Conservation (phyloP, 2,797 vertebrate genomes). For the Salmo trutta region DNA sequence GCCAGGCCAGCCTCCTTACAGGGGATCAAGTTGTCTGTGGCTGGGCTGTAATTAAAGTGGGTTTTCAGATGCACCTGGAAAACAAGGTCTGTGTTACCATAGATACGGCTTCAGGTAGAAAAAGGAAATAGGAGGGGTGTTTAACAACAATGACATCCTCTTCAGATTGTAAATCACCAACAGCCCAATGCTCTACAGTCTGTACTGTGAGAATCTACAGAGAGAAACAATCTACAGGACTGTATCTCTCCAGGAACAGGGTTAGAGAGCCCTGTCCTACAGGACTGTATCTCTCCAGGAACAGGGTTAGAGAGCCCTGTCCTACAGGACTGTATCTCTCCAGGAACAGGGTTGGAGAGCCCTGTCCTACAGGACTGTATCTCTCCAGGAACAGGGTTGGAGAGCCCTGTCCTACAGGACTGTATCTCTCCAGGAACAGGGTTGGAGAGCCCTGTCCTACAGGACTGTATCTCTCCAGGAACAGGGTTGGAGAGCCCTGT, state of each 20-base stretch:
- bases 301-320: no score
- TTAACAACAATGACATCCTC: background rate
- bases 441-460: no score
- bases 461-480: no score
- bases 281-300: no score
- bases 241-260: no score
- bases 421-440: no score
- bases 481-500: conserved; percentile 6
- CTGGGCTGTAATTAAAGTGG: conserved; percentile 96
- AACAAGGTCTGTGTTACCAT: background rate
- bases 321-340: no score
- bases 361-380: conserved; percentile 12
- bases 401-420: no score
- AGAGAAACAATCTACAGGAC: conserved; percentile 16
- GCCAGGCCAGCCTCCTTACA: conserved; percentile 96
- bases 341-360: no score
- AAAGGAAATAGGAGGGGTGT: background rate
- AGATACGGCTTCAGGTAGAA: background rate
- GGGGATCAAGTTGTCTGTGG: conserved; percentile 93
- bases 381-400: no score
- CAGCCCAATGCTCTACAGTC: background rate
- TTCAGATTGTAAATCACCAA: background rate
- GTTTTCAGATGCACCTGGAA: conserved; percentile 91
- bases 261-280: no score
- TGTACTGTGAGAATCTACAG: conserved; percentile 20